Base-by-base conservation (phyloP, 2,113 vertebrate species). In the Chauna torquata region DNA sequence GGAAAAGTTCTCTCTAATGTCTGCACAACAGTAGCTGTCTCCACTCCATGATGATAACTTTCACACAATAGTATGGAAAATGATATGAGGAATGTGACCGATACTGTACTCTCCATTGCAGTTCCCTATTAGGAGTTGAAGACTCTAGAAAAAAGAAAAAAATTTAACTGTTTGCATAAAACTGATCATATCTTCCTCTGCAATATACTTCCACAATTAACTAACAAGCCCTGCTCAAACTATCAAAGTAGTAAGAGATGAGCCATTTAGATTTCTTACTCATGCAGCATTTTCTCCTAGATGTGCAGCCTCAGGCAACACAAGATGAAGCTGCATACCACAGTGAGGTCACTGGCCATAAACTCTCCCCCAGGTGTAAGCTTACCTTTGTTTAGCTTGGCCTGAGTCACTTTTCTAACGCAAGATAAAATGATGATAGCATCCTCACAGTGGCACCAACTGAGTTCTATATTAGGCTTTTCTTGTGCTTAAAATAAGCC, bases 1-100 rank as follows among this genome's bases (percentile, higher is more conserved):
- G 95, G 77, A 87, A 96, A 93, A 70, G 96, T 94, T 94, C 97
- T 97, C 86, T 98, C 98, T 0, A 96, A 86, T 5, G 97, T 93
- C 59, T 97, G 98, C 74, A 97, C 95, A 94, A 97, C 94, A 77
- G 98, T 97, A 68, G 96, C 92, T 0, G 81, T 92, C 82, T 98
- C 97, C 79, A 97, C 95, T 61, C 94, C 97, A 82, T 70, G 96
- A 69, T 94, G 96, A 4, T 88, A 92, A 83, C 96, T 95, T 94
- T 95, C 97, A 92, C 96, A 93, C 36, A 95, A 61, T 12, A 98
- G 88, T 28, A 97, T 16, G 16, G 81, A 80, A 84, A 98, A 95
- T 0, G 20, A 97, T 4, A 98, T 62, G 27, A 98, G 78, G 52
- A 98, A 93, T 74, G 94, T 36, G 54, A 97, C 16, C 4, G 69